phyloP scores from a whole-genome alignment of 2,113 vertebrate species.

The Eclectus roratus region DNA sequence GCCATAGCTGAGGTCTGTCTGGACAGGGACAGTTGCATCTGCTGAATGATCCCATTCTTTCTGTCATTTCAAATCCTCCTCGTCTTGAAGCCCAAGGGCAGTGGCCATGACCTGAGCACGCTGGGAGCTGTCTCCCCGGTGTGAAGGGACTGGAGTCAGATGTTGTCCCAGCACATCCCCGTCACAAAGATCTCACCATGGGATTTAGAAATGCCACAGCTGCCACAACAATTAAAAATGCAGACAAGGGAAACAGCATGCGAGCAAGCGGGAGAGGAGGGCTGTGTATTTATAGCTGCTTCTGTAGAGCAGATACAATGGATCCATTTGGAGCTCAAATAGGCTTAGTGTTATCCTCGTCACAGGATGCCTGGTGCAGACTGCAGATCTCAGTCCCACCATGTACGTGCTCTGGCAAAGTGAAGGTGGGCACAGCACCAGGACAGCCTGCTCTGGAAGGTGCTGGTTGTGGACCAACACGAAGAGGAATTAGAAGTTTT shows the following conservation, averaged over 20 bases:
- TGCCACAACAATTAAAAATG: conserved; percentile 10
- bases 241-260: not conserved
- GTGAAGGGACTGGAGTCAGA: not conserved
- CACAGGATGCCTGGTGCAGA: not conserved
- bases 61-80: not conserved
- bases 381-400: not conserved
- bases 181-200: not conserved
- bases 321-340: not conserved
- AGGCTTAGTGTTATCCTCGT: not conserved
- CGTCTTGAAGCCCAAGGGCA: not conserved
- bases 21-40: not conserved
- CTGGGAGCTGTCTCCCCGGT: not conserved
- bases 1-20: not conserved
- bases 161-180: not conserved
- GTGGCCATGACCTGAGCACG: fast-evolving
- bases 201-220: not conserved
- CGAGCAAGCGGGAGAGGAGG: not conserved
- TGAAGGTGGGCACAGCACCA: not conserved
- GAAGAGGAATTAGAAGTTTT: not conserved
- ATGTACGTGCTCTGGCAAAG: not conserved
- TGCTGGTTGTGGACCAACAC: no score
- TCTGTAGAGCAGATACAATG: not conserved
- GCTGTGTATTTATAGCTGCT: not conserved
- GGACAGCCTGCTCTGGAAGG: no score
- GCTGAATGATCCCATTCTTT: not conserved